A percentile compares a stretch with the other conserved stretches of the same genome.
phyloP scores from a whole-genome alignment of 1,140 invertebrate species.

The Cydia fagiglandana region DNA sequence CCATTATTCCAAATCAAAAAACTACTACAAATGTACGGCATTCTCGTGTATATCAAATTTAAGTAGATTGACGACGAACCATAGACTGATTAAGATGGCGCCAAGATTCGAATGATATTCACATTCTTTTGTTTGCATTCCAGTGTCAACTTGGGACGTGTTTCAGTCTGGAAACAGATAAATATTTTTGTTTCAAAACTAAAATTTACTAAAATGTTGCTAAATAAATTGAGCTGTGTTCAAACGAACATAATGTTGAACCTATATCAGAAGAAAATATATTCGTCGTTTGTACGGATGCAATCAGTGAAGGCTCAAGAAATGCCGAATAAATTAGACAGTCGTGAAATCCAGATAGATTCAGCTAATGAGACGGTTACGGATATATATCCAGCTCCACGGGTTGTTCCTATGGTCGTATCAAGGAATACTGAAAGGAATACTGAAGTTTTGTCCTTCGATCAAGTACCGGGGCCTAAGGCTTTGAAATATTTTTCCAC shows the following conservation, averaged over 20 bases:
- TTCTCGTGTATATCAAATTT: background rate
- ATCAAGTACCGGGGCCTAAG: slow-evolving; percentile 82
- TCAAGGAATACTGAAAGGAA: slow-evolving; percentile 40
- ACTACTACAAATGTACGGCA: background rate
- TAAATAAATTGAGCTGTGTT: slow-evolving; percentile 40
- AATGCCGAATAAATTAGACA: slow-evolving; percentile 7
- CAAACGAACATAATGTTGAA: slow-evolving; percentile 34
- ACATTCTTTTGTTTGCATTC: slow-evolving; percentile 37
- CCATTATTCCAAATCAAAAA: slow-evolving; percentile 32
- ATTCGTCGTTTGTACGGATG: slow-evolving; percentile 10
- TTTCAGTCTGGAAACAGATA: slow-evolving; percentile 3
- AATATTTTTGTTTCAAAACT: slow-evolving; percentile 19
- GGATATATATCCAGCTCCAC: slow-evolving; percentile 54
- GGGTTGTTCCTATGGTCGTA: slow-evolving; percentile 58
- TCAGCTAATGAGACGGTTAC: slow-evolving; percentile 39
- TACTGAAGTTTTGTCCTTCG: slow-evolving; percentile 74
- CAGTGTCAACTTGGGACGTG: slow-evolving; percentile 15
- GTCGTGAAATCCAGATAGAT: slow-evolving; percentile 26
- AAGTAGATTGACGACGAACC: background rate
- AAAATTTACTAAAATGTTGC: slow-evolving; percentile 39
- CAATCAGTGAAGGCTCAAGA: slow-evolving; percentile 35
- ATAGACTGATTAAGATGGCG: slow-evolving; percentile 31
- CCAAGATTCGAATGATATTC: slow-evolving; percentile 39
- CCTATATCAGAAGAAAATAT: slow-evolving; percentile 32
- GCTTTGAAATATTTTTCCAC: slow-evolving; percentile 79